Base-by-base conservation (phyloP, 1,140 invertebrate genomes). In the Microplitis mediator region DNA sequence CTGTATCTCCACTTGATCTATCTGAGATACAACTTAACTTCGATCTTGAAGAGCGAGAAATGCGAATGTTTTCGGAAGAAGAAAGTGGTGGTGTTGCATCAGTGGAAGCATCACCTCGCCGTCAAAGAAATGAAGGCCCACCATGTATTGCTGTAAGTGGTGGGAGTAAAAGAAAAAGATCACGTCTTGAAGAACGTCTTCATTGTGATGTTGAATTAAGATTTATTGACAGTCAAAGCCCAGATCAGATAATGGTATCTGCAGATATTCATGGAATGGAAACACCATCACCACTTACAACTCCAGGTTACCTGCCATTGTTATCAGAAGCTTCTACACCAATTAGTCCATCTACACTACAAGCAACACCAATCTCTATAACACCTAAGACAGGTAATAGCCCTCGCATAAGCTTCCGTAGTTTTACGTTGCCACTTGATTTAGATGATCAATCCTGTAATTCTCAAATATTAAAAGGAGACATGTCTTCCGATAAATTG, bases 1-100 rank as follows among this genome's bases (percentile, higher is more conserved):
- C 91, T 78, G 68, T 89, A 23, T 89, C 88, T 31, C 88, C 89
- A 0, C 86, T 92, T 13, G 94, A 95, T 85, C 87, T 96, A 36
- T 94, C 93, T 50, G 94, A 95, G 77, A 91, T 95, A 82, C 91
- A 94, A 52, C 85, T 96, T 8, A 93, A 95, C 62, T 94, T 95
- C 77, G 93, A 95, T 72, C 89, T 94, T 11, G 94, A 95, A 78
- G 94, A 96, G 79, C 88, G 93, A 1, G 94, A 96, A 85, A 93
- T 94, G 90, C 90, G 93, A 77, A 95, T 95, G 86, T 94, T 95
- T 81, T 94, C 93, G 9, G 94, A 95, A 79, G 94, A 95, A 81
- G 94, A 95, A 76, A 91, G 91, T 3, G 88, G 88, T 62, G 89
- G 89, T 4, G 88, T 88, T 16, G 89, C 89, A 0, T 90, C 90